These are phyloP conservation scores for Pogonomyrmex californicus DNA, from an alignment of 1,140 invertebrate genomes.

Conservation along the genomic window DNA sequence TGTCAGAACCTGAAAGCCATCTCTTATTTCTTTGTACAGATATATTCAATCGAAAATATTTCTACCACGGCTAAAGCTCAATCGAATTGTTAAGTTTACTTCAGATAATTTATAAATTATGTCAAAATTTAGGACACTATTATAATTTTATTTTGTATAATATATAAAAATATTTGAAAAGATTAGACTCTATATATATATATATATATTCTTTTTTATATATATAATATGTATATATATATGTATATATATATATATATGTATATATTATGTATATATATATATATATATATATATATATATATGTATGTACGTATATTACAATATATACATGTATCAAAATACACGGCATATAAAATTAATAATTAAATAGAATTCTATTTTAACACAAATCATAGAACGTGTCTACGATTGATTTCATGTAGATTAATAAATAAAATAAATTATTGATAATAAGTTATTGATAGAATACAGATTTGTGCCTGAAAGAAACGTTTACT, in stretches of 20 bases:
- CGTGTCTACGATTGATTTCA: neutral
- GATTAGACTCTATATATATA: too few relatives aligned
- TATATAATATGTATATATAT: too few relatives aligned
- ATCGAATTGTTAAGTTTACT: neutral
- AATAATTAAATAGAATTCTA: neutral
- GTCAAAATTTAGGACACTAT: neutral
- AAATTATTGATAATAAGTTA: too few relatives aligned
- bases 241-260: too few relatives aligned
- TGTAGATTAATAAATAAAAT: neutral
- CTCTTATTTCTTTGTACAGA: neutral
- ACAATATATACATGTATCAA: neutral
- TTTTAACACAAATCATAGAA: neutral
- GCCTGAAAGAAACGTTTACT: neutral
- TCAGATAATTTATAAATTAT: neutral
- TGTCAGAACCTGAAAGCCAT: neutral
- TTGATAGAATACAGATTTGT: neutral
- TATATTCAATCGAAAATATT: conserved; percentile 17
- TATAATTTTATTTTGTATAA: neutral
- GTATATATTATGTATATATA: too few relatives aligned
- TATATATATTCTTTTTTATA: too few relatives aligned
- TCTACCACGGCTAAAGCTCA: neutral
- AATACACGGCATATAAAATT: neutral
- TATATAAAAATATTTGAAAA: neutral
- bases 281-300: too few relatives aligned
- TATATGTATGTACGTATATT: too few relatives aligned